Evolutionary conservation across 2,888 invertebrate genomes (phyloP), one percentile per base, ranked within the genome.

Genomic region (Pseudanteris insignis): DNA sequence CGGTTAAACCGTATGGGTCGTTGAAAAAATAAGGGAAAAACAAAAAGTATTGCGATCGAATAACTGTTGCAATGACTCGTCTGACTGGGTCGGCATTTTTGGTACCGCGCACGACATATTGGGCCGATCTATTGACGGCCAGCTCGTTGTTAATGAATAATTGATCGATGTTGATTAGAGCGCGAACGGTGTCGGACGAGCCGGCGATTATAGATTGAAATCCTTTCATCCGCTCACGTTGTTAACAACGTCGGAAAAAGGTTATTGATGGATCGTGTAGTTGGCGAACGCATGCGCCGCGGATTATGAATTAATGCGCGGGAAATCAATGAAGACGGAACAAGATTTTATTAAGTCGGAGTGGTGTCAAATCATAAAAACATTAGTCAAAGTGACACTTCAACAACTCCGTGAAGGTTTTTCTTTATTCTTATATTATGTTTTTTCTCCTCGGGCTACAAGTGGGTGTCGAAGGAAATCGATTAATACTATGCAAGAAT

Each of bases 301-400:
- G 43, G 26, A 43, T 48, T 47, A 48, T 44, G 47, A 50, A 50
- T 58, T 40, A 32, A 43, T 48, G 48, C 40, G 11, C 36, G 48
- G 41, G 57, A 57, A 43, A 48, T 44, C 48, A 50, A 58, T 58
- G 58, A 58, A 58, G 46, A 51, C 28, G 50, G 50, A 40, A 50
- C 58, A 58, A 37, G 43, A 37, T 58, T 55, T 44, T 37, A 58
- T 58, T 43, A 48, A 58, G 44, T 15, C 38, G 10, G 48, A 41
- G 44, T 13, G 13, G 33, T 38, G 50, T 50, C 48, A 58, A 50
- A 58, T 48, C 57, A 50, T 43, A 44, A 44, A 50, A 58, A 58
- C 57, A 58, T 58, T 58, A 58, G 57, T 58, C 57, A 58, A 58
- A 58, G 24, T 58, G 50, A 58, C 48, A 50, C 38, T 43, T 24